These are phyloP conservation scores for Ypsolopha sequella DNA, from an alignment of 2,888 invertebrate genomes.

Conservation along the genomic window DNA sequence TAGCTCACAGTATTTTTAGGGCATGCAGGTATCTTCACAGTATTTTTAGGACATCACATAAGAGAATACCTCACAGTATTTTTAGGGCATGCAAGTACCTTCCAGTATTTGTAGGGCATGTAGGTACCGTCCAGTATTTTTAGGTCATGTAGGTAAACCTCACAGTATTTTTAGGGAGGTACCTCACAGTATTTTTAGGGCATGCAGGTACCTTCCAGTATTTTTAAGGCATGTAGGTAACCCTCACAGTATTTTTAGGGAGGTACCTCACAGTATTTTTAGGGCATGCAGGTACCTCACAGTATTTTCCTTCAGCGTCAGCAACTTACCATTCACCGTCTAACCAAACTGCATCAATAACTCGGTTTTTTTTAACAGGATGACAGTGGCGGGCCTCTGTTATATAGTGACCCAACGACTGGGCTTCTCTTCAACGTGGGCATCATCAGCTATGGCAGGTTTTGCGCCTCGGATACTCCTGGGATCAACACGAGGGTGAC, in stretches of 20 bases:
- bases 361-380: constrained; percentile 25
- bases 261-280: neutral
- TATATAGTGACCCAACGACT: constrained; percentile 54
- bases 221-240: too few relatives aligned
- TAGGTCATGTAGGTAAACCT: too few relatives aligned
- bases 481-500: constrained; percentile 70
- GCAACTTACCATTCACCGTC: neutral
- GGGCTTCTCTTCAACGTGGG: constrained; percentile 48
- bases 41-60: too few relatives aligned
- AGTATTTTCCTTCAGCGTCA: neutral
- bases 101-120: too few relatives aligned
- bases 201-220: neutral
- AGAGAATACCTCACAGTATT: too few relatives aligned
- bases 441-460: constrained; percentile 66
- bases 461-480: constrained; percentile 62
- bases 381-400: constrained; percentile 71
- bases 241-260: neutral
- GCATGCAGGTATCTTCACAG: too few relatives aligned
- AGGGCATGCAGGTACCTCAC: neutral
- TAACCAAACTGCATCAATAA: too few relatives aligned
- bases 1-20: neutral
- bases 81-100: too few relatives aligned
- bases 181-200: too few relatives aligned
- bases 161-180: too few relatives aligned
- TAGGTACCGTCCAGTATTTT: too few relatives aligned